Conservation (phyloP, 2,888 invertebrate genomes). For the Horisme vitalbata region DNA sequence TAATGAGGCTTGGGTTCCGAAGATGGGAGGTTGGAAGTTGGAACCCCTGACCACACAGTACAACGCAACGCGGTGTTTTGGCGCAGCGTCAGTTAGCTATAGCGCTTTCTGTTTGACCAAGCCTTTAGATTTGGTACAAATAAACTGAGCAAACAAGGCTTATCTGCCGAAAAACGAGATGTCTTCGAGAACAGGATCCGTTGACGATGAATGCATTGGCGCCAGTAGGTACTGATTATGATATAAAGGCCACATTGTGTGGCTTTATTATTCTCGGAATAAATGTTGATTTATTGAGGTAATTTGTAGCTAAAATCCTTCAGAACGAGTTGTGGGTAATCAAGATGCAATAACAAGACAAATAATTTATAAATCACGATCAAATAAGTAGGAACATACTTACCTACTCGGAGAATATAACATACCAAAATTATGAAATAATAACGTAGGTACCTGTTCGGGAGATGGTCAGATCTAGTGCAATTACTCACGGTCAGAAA, state of each 20-base stretch:
- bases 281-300: slow-evolving; percentile 1
- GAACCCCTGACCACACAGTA: too few relatives aligned
- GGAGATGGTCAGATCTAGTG: too few relatives aligned
- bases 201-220: slow-evolving; percentile 2
- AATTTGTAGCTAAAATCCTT: background rate
- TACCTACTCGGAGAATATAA: too few relatives aligned
- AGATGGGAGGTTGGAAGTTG: too few relatives aligned
- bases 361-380: too few relatives aligned
- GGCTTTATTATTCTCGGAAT: slow-evolving; percentile 12
- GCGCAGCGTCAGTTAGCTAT: too few relatives aligned
- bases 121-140: slow-evolving; percentile 10
- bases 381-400: background rate
- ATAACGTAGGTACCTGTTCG: too few relatives aligned
- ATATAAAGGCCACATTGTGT: slow-evolving; percentile 8
- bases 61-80: too few relatives aligned
- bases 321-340: background rate
- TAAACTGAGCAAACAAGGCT: slow-evolving; percentile 4
- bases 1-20: too few relatives aligned
- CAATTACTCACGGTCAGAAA: too few relatives aligned
- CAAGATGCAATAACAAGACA: background rate
- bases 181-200: background rate
- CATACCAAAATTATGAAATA: too few relatives aligned
- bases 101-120: too few relatives aligned
- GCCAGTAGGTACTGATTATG: slow-evolving; percentile 5
- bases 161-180: slow-evolving; percentile 6